phyloP scores from a whole-genome alignment of 2,113 vertebrate genomes.

The Cyanoliseus patagonus region DNA sequence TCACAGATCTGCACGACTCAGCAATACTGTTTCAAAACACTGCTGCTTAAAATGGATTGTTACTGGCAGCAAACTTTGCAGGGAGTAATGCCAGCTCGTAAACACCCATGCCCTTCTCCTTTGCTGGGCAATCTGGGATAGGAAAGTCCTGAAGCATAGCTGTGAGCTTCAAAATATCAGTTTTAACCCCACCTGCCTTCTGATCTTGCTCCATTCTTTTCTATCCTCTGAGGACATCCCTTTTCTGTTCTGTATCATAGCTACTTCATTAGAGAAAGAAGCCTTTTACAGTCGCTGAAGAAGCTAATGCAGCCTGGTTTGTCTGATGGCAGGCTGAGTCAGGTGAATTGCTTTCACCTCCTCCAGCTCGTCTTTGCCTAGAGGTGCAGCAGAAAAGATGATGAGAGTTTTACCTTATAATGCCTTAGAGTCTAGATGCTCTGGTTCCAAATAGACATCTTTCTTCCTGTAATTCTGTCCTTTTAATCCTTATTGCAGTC shows the following conservation, averaged over 20 bases:
- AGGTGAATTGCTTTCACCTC: not conserved
- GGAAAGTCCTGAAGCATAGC: not conserved
- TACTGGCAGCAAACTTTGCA: constrained; percentile 13
- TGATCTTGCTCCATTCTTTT: not conserved
- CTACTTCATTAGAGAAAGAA: not conserved
- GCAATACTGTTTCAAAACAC: constrained; percentile 31
- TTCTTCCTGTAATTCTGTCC: not conserved
- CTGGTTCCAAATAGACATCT: not conserved
- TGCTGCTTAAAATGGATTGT: not conserved
- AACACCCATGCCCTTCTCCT: not conserved
- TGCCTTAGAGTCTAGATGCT: not conserved
- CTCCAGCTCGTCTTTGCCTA: not conserved
- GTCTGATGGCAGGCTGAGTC: not conserved
- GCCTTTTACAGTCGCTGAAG: not conserved
- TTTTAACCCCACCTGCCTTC: not conserved
- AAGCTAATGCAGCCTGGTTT: not conserved
- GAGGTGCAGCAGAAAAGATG: not conserved
- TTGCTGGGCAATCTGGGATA: not conserved
- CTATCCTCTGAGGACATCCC: not conserved
- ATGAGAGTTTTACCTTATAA: not conserved
- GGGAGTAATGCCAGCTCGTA: not conserved
- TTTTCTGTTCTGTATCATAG: not conserved
- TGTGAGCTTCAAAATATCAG: not conserved
- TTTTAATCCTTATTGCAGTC: not conserved
- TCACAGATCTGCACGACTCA: not conserved